Base-by-base conservation (phyloP, 2,797 vertebrate species). In the Lateolabrax maculatus region DNA sequence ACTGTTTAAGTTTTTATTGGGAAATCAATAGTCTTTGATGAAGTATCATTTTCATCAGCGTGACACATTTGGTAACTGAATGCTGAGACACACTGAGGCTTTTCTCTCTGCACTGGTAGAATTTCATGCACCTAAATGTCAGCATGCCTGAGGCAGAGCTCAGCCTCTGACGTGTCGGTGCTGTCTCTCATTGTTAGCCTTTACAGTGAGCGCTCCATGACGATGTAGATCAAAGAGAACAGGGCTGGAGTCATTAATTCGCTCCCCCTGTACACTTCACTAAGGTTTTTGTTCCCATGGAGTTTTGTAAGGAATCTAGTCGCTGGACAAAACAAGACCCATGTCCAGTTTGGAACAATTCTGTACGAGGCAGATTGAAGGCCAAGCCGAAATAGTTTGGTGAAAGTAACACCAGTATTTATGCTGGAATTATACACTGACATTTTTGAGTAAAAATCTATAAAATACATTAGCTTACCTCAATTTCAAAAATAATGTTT, bases 71-170 rank as follows among this genome's bases (percentile, higher is more conserved):
- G 12, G 27, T 41, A 23, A 11, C 49, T 58, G 29, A 48, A 53
- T 19, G 0, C 6, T 55, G 52, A 56, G 52, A 57, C 65, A 74
- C 61, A 66, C 6, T 3, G 34, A 43, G 27, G 48, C 66, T 65
- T 23, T n/a, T 79, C 39, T 60, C 16, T 76, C 21, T 58, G 29
- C 43, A 37, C 57, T 13, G 52, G 29, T 23, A 25, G 36, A 56
- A 71, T 71, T 72, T 63, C 67, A n/a, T 56, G 19, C 39, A 37
- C 43, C 51, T 84, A 90, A 92, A 91, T 89, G 88, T 89, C 70
- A 72, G 74, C 60, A 49, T 74, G 64, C 65, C 69, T 56, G 71
- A 57, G 53, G 41, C 65, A 44, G 12, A 72, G 75, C 71, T 80
- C 39, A 41, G 71, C 25, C 18, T 77, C 60, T 76, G 62, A 80